Conservation (phyloP, 2,113 vertebrate genomes). For the Struthio camelus region DNA sequence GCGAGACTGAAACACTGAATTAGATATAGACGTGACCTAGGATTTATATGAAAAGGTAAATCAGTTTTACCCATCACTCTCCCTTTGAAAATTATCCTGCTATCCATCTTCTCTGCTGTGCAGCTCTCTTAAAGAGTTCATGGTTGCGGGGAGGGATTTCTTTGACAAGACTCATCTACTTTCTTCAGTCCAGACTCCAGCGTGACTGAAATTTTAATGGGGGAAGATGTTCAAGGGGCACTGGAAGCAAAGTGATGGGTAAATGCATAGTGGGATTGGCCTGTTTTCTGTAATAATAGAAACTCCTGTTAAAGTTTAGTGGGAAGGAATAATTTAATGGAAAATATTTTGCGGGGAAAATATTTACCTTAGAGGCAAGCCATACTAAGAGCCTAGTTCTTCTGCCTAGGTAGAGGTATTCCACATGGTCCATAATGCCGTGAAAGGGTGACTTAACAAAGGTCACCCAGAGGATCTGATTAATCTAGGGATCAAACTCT, state of each 20-base stretch:
- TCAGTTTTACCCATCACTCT: background rate
- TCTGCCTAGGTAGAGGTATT: background rate
- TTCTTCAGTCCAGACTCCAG: background rate
- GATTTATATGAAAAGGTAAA: slow-evolving; percentile 2
- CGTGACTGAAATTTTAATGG: background rate
- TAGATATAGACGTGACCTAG: background rate
- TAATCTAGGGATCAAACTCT: background rate
- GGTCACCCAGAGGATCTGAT: background rate
- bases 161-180: background rate
- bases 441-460: background rate
- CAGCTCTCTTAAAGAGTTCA: background rate
- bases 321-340: background rate
- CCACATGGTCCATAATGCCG: background rate
- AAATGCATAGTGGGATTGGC: background rate
- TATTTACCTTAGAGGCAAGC: background rate
- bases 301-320: background rate
- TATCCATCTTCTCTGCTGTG: background rate
- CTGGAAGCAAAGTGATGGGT: background rate
- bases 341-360: background rate
- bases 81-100: background rate
- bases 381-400: background rate
- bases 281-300: background rate
- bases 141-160: background rate
- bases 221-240: background rate
- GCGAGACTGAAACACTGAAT: background rate